Evolutionary conservation across 2,113 vertebrate genomes (phyloP).

Genomic region (Pipra filicauda): DNA sequence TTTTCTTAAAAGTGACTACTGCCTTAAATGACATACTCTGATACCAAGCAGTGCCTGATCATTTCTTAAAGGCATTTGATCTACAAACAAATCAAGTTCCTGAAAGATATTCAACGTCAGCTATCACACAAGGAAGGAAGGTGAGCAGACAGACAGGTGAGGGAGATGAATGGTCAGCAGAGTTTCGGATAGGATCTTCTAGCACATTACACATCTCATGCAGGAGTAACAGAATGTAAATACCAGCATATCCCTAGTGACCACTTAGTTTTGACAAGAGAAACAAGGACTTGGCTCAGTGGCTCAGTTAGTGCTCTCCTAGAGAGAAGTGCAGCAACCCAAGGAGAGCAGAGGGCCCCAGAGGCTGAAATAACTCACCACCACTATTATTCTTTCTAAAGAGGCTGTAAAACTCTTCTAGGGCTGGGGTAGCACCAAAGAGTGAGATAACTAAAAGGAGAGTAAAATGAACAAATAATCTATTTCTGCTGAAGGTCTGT

Average conservation of each 20-base stretch:
- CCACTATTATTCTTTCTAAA: conserved; percentile 12
- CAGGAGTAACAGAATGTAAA: conserved; percentile 17
- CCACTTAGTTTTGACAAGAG: background rate
- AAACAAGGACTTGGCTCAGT: background rate
- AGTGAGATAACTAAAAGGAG: background rate
- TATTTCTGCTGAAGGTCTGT: background rate
- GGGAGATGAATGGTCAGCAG: background rate
- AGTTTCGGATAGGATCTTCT: background rate
- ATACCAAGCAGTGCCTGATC: conserved; percentile 12
- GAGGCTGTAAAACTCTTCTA: conserved; percentile 11
- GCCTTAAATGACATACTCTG: background rate
- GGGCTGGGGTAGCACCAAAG: background rate
- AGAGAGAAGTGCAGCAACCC: background rate
- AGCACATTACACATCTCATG: background rate
- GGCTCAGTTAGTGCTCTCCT: background rate
- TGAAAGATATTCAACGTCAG: background rate
- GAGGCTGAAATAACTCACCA: background rate
- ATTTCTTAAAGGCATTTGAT: conserved; percentile 48
- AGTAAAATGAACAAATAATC: background rate
- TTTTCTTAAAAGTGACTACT: background rate
- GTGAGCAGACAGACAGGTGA: background rate
- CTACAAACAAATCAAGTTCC: conserved; percentile 54
- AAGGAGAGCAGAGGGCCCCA: background rate
- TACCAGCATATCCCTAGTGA: background rate
- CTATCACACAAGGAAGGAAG: background rate